phyloP scores from a whole-genome alignment of 2,113 vertebrate genomes.

The Scopus umbretta region DNA sequence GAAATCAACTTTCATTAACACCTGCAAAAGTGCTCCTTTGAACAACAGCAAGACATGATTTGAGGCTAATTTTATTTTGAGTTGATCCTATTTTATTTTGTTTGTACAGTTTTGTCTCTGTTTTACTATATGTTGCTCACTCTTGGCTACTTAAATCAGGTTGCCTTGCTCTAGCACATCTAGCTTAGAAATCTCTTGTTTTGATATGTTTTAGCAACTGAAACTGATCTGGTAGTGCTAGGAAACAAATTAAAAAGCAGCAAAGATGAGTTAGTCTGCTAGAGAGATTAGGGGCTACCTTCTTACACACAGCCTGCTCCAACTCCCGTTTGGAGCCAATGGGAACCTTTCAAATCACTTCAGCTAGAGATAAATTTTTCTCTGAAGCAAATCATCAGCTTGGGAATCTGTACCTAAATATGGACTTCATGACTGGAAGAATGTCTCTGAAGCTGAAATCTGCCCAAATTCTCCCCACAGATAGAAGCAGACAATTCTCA shows the following conservation, averaged over 20 bases:
- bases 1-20: not conserved
- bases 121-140: not conserved
- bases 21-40: not conserved
- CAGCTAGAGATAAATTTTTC: not conserved
- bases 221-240: not conserved
- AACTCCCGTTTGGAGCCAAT: not conserved
- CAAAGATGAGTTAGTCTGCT: not conserved
- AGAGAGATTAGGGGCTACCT: not conserved
- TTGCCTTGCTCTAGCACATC: not conserved
- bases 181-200: not conserved
- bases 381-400: not conserved
- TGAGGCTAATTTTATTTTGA: not conserved
- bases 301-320: not conserved
- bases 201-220: not conserved
- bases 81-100: not conserved
- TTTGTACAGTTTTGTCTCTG: not conserved
- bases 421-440: not conserved
- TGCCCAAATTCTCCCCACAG: not conserved
- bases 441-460: not conserved
- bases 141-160: not conserved
- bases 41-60: not conserved
- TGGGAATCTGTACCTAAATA: conserved; percentile 1
- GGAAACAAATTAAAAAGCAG: not conserved
- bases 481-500: not conserved
- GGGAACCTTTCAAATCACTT: not conserved